Evolutionary conservation across 2,113 vertebrate species (phyloP).

Genomic region (Thunnus thynnus): DNA sequence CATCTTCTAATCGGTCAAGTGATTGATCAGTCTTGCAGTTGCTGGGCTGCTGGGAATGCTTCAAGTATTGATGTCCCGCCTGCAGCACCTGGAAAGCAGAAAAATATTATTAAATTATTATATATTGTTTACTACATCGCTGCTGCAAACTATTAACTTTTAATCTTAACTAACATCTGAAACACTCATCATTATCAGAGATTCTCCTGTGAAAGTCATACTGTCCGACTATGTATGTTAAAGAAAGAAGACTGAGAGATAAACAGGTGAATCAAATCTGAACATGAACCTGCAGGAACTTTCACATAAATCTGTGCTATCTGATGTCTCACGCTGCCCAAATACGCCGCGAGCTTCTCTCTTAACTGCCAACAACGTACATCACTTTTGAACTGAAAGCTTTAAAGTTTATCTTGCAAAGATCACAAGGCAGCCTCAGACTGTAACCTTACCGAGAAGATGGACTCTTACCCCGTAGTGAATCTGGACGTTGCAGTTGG

Average conservation of each 20-base stretch:
- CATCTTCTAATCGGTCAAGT: constrained; percentile 47
- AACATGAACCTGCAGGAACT: background rate
- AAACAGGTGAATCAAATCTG: background rate
- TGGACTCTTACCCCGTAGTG: constrained; percentile 21
- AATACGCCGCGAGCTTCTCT: background rate
- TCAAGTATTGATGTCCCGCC: background rate
- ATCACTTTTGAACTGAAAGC: background rate
- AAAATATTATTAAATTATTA: background rate
- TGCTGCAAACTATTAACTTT: background rate
- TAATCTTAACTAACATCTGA: background rate
- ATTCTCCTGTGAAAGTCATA: background rate
- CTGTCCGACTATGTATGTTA: no score
- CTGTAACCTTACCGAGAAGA: no score
- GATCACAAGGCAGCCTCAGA: background rate
- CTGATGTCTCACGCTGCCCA: background rate
- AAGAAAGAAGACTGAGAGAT: no score
- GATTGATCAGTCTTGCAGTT: background rate
- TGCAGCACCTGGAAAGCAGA: background rate
- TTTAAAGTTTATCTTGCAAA: no score
- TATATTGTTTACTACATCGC: no score
- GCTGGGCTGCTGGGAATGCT: background rate
- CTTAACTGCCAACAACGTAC: background rate
- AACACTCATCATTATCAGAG: background rate
- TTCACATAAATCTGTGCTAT: background rate
- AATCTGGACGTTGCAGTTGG: background rate